Evolutionary conservation across 2,113 vertebrate genomes (phyloP).

Genomic region (Alligator sinensis): DNA sequence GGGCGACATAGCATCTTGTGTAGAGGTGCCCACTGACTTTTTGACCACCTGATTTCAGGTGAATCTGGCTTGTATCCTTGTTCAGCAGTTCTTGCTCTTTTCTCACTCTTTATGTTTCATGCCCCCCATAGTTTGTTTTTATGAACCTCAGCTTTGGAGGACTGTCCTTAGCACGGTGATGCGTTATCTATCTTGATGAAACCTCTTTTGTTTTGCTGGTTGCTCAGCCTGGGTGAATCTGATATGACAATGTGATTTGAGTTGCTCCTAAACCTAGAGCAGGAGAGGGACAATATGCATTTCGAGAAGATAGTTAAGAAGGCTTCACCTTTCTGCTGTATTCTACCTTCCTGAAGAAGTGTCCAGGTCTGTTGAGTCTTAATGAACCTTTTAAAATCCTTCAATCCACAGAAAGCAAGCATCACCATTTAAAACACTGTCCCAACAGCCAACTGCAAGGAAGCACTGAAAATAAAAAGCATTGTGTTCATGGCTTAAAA

Average conservation of each 20-base stretch:
- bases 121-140: not conserved
- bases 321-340: not conserved
- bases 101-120: not conserved
- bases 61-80: not conserved
- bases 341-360: not conserved
- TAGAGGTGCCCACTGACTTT: not conserved
- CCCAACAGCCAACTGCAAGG: not conserved
- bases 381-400: constrained; percentile 39
- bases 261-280: not conserved
- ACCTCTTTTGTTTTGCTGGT: not conserved
- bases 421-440: constrained; percentile 41
- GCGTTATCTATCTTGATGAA: not conserved
- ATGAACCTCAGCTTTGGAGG: not conserved
- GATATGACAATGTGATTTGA: not conserved
- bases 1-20: no score
- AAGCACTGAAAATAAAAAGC: not conserved
- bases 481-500: not conserved
- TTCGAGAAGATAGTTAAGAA: not conserved
- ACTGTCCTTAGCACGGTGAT: not conserved
- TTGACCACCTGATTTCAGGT: not conserved
- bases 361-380: not conserved
- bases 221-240: not conserved
- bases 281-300: not conserved
- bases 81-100: not conserved
- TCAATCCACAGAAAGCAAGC: constrained; percentile 21